phyloP scores from a whole-genome alignment of 2,113 vertebrate species.

The Ciconia maguari region DNA sequence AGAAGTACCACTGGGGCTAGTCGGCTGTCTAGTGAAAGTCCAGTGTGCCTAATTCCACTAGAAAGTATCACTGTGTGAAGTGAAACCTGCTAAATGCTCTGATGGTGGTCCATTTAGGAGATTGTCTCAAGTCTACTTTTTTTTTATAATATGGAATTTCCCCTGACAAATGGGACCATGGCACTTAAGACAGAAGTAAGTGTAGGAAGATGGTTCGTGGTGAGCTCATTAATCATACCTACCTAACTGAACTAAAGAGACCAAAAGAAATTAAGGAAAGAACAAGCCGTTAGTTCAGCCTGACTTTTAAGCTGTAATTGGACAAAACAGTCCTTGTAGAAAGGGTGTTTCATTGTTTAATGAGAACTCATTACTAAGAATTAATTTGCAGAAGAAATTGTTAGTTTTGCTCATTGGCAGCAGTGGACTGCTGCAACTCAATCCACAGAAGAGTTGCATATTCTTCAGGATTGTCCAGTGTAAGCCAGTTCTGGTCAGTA shows the following conservation, averaged over 20 bases:
- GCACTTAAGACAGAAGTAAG: not conserved
- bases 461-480: not conserved
- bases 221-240: constrained; percentile 5
- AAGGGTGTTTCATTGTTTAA: not conserved
- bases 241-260: not conserved
- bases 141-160: not conserved
- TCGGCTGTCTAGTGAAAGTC: not conserved
- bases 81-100: not conserved
- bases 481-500: not conserved
- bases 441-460: fast-evolving
- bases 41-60: not conserved
- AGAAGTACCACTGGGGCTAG: not conserved
- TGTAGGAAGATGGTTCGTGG: not conserved
- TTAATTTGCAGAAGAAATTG: not conserved
- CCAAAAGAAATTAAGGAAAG: not conserved
- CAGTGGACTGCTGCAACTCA: not conserved
- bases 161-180: not conserved
- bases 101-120: not conserved
- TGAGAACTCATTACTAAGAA: not conserved
- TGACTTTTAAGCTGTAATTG: not conserved
- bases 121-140: not conserved
- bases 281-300: not conserved
- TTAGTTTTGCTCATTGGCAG: not conserved
- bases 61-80: not conserved
- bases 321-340: not conserved